Evolutionary conservation across 2,113 vertebrate genomes (phyloP), one percentile per base, ranked within the genome.

Genomic region (Turnix velox): DNA sequence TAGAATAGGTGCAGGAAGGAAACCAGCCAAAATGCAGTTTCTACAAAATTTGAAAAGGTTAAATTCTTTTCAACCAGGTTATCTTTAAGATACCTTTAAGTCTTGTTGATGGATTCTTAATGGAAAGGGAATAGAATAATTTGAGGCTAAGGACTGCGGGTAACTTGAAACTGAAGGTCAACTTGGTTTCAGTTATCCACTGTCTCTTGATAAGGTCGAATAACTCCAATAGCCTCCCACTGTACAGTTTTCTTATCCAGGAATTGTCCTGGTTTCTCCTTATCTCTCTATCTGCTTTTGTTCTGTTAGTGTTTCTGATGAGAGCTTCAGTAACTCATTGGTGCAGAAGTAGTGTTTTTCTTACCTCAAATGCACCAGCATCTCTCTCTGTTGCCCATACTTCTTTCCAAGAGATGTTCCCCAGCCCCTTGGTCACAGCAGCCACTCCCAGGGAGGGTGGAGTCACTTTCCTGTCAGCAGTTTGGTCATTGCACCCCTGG

Each of bases 81-180:
- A 16, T 62, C 54, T 92, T n/a, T n/a, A n/a, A n/a, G n/a, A n/a
- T n/a, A n/a, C 37, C 27, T 78, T 66, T 68, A 43, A 57, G 14
- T 13, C 78, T 87, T 91, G 13, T 55, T 82, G 40, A 35, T 85
- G 68, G 22, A n/a, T 90, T 89, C 91, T 35, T 80, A 86, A 67
- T 69, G 24, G 18, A 58, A 43, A 0, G 2, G 20, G 20, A 71
- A n/a, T 54, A 67, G 49, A 92, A 57, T 77, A 73, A 69, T 77
- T 87, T 83, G 46, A 85, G 54, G 30, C 31, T 68, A 65, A 94
- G 33, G 19, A 65, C 59, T 75, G 33, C 57, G 84, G 62, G 73
- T 82, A 95, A 80, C 51, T 73, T 91, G 71, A 95, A 94, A 43
- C 80, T 74, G 58, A 80, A 92, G 66, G 58, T 94, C 74, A 95